Evolutionary conservation across 2,113 vertebrate species (phyloP).

Genomic region (Orientallactaga bullata): DNA sequence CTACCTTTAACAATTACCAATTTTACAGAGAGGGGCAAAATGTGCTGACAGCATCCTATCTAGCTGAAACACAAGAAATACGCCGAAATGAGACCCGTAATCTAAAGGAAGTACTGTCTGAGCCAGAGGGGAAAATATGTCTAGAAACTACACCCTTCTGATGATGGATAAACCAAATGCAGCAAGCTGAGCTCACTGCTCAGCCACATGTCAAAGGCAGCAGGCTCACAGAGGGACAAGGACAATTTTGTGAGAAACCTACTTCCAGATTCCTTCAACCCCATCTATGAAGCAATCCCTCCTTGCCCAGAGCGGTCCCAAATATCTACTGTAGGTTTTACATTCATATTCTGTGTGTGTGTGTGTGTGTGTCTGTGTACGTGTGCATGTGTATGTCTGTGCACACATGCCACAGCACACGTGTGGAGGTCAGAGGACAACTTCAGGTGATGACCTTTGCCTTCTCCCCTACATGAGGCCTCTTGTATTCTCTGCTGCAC

Average conservation of each 20-base stretch:
- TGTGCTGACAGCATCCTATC: constrained; percentile 69
- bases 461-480: too few species aligned
- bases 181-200: background rate
- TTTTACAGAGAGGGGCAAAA: constrained; percentile 8
- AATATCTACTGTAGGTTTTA: background rate
- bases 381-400: too few species aligned
- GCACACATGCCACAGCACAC: too few species aligned
- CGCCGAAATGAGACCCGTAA: constrained; percentile 44
- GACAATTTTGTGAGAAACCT: background rate
- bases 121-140: constrained; percentile 24
- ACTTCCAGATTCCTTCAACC: constrained; percentile 7
- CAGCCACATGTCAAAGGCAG: constrained; percentile 11
- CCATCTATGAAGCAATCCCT: background rate
- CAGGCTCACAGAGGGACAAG: background rate
- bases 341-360: too few species aligned
- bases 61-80: constrained; percentile 63
- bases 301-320: background rate
- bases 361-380: too few species aligned
- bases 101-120: constrained; percentile 70
- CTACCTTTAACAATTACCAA: constrained; percentile 64
- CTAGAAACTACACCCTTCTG: constrained; percentile 62
- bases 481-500: too few species aligned
- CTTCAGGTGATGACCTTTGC: too few species aligned
- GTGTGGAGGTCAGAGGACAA: too few species aligned
- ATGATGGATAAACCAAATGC: constrained; percentile 65